These are phyloP conservation scores for Coptodon bakossiorum DNA, from an alignment of 2,113 vertebrate species.

Conservation along the genomic window DNA sequence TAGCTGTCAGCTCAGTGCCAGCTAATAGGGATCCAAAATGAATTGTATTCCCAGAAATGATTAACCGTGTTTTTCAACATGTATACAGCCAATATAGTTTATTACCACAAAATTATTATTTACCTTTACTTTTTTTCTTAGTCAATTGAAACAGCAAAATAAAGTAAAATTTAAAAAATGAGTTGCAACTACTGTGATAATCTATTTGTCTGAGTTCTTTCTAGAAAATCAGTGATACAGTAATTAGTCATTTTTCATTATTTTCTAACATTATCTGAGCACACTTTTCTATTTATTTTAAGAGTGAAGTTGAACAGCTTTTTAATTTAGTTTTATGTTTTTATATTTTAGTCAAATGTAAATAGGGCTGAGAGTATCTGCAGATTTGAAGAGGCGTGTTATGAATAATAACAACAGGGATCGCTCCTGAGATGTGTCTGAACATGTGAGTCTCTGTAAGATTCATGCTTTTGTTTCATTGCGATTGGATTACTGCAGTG, in stretches of 20 bases:
- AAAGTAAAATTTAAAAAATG: not conserved
- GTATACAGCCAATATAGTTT: not conserved
- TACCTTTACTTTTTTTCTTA: not conserved
- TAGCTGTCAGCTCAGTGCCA: not conserved
- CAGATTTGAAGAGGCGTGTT: not conserved
- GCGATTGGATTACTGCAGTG: not conserved
- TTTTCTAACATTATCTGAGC: not conserved
- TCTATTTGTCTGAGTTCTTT: not conserved
- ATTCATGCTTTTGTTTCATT: not conserved
- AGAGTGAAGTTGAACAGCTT: not conserved
- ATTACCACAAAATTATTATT: not conserved
- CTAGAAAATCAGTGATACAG: not conserved
- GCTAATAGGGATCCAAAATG: not conserved
- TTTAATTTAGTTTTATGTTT: not conserved
- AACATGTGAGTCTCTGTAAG: not conserved
- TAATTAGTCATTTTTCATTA: not conserved
- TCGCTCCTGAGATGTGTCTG: not conserved
- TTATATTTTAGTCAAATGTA: not conserved
- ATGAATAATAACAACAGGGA: not conserved
- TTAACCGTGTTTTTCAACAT: not conserved
- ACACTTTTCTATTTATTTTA: not conserved
- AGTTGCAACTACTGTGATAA: not conserved
- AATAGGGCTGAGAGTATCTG: not conserved
- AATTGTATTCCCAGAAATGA: not conserved
- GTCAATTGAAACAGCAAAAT: not conserved